Percentiles rank a stretch among this genome's conserved stretches.
Conservation (phyloP, 2,888 invertebrate species). For the Mechanitis messenoides region DNA sequence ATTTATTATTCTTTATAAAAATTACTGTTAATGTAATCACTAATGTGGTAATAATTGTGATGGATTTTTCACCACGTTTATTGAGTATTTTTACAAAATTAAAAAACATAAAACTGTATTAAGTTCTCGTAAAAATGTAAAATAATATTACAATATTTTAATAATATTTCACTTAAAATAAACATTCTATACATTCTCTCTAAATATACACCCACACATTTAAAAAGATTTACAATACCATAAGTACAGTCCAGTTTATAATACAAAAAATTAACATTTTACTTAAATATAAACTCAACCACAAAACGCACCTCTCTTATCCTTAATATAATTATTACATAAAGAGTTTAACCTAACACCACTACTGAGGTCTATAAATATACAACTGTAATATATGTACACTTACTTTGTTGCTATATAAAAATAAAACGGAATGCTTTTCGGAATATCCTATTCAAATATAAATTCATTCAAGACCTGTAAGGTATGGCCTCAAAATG, state of each 20-base stretch:
- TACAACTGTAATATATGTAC: conserved; percentile 65
- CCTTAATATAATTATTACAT: conserved; percentile 21
- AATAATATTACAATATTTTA: conserved; percentile 46
- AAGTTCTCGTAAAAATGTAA: conserved; percentile 36
- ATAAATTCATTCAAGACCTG: conserved; percentile 39
- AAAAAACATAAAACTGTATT: conserved; percentile 12
- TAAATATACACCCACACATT: conserved; percentile 37
- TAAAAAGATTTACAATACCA: conserved; percentile 48
- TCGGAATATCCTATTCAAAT: conserved; percentile 39
- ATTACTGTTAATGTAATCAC: conserved; percentile 61
- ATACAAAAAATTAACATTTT: conserved; percentile 58
- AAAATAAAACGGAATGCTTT: conserved; percentile 42
- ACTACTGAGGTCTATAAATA: conserved; percentile 52
- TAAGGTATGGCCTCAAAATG: conserved; percentile 67
- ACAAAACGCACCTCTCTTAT: conserved; percentile 16
- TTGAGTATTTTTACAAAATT: conserved; percentile 24
- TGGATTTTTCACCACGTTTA: conserved; percentile 56
- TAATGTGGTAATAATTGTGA: conserved; percentile 72
- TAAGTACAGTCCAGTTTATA: conserved; percentile 66
- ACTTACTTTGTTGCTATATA: conserved; percentile 32
- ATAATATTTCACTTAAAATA: conserved; percentile 38
- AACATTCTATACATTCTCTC: conserved; percentile 46
- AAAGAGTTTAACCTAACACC: conserved; percentile 38
- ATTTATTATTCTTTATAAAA: conserved; percentile 66
- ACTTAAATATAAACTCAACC: conserved; percentile 43